phyloP scores from a whole-genome alignment of 1,140 invertebrate species.

The Varroa destructor region DNA sequence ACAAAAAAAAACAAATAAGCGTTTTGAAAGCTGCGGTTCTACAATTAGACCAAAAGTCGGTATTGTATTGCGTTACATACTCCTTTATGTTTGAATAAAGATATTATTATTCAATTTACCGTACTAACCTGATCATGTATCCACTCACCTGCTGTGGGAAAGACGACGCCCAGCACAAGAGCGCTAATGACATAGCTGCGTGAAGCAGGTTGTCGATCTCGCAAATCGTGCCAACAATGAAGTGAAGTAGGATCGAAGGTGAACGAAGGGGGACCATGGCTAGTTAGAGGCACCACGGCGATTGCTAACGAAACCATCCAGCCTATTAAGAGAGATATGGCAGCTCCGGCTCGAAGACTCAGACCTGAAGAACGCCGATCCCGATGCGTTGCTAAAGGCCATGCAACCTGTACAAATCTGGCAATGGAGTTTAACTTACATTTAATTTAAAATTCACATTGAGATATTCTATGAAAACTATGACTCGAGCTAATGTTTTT shows the following conservation, averaged over 20 bases:
- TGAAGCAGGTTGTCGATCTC: slow-evolving; percentile 10
- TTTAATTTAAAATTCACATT: too few species aligned
- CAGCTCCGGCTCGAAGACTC: slow-evolving; percentile 8
- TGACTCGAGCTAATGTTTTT: too few species aligned
- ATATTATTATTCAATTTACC: too few species aligned
- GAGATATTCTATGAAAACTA: too few species aligned
- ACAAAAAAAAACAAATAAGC: too few species aligned
- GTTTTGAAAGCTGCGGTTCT: too few species aligned
- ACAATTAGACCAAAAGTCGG: too few species aligned
- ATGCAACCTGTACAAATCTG: slow-evolving; percentile 22
- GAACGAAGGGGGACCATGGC: slow-evolving; percentile 17
- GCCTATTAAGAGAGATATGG: neutral
- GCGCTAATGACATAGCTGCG: slow-evolving; percentile 9
- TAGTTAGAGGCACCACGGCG: neutral
- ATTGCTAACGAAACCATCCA: slow-evolving; percentile 25
- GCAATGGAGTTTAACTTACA: neutral
- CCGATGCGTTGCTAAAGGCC: neutral
- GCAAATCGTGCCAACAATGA: slow-evolving; percentile 20
- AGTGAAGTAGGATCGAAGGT: neutral
- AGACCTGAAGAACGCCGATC: slow-evolving; percentile 11
- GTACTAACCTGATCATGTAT: neutral
- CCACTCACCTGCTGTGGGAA: slow-evolving; percentile 10
- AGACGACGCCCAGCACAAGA: neutral
- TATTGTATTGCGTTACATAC: too few species aligned
- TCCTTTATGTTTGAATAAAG: too few species aligned